These are phyloP conservation scores for Ceratitis capitata DNA, from an alignment of 1,140 invertebrate genomes.

Conservation along the genomic window DNA sequence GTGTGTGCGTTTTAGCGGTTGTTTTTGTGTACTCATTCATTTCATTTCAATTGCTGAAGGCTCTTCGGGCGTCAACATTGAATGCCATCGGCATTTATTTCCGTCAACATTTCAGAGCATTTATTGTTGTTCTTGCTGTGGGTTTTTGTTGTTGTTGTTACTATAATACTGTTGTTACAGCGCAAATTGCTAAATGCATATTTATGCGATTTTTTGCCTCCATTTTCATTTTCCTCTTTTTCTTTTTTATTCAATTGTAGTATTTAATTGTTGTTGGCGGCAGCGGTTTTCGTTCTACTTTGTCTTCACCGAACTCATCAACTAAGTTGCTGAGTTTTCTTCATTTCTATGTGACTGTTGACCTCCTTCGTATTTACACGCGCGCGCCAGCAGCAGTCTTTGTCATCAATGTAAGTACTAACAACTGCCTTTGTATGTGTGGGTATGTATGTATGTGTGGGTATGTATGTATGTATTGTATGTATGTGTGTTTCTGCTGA, in stretches of 20 bases:
- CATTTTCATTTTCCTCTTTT: neutral
- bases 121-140: neutral
- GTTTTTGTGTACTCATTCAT: neutral
- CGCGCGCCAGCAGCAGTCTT: neutral
- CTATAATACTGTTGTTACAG: neutral
- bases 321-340: conserved; percentile 28
- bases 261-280: neutral
- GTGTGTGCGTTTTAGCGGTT: neutral
- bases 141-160: neutral
- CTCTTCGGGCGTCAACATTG: neutral
- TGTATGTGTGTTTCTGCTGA: too few relatives aligned
- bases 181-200: neutral
- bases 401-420: neutral
- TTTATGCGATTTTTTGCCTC: neutral
- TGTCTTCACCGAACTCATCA: neutral
- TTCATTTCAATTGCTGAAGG: neutral
- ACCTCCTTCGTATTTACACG: neutral
- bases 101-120: neutral
- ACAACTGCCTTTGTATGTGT: too few relatives aligned
- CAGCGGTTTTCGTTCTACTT: neutral
- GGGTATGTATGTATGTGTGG: too few relatives aligned
- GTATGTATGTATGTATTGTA: too few relatives aligned
- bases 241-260: neutral
- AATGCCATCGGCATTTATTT: neutral
- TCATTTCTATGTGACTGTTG: neutral